Evolutionary conservation across 2,797 vertebrate species (phyloP).

Genomic region (Limosa lapponica): DNA sequence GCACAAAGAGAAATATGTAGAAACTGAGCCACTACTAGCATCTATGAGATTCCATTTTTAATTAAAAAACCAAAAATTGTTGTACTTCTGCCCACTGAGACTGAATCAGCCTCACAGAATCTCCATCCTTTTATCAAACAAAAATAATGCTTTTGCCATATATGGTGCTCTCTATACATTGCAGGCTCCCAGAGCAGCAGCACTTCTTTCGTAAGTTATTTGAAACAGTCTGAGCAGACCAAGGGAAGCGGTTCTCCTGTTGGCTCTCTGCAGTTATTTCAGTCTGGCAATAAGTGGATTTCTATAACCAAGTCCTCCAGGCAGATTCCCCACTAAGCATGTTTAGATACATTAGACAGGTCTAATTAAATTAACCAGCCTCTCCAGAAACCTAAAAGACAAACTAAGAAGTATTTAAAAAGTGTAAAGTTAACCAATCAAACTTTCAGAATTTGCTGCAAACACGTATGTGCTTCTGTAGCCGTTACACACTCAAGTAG

Average conservation of each 20-base stretch:
- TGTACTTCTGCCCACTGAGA: constrained; percentile 5
- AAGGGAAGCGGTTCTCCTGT: background rate
- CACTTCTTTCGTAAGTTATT: background rate
- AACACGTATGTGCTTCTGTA: rapidly evolving
- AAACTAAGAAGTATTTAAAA: background rate
- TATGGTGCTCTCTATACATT: background rate
- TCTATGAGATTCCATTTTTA: constrained; percentile 16
- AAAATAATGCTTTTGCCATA: constrained; percentile 11
- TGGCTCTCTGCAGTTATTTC: background rate
- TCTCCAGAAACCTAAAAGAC: background rate
- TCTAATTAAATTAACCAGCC: constrained; percentile 42
- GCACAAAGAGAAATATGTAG: background rate
- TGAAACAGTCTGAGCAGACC: background rate
- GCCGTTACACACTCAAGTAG: no score
- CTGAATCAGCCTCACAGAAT: background rate
- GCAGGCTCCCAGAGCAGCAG: constrained; percentile 24
- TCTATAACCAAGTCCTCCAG: background rate
- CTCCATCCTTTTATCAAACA: constrained; percentile 17
- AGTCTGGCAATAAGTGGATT: background rate
- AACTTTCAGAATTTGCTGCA: background rate
- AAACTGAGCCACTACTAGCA: background rate
- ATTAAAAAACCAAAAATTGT: background rate
- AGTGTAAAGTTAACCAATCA: background rate
- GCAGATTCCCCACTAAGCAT: background rate
- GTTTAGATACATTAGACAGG: background rate